Percentiles rank a stretch among this genome's conserved stretches.
Evolutionary conservation across 2,797 vertebrate genomes (phyloP).

Genomic region (Clarias platycephalus): DNA sequence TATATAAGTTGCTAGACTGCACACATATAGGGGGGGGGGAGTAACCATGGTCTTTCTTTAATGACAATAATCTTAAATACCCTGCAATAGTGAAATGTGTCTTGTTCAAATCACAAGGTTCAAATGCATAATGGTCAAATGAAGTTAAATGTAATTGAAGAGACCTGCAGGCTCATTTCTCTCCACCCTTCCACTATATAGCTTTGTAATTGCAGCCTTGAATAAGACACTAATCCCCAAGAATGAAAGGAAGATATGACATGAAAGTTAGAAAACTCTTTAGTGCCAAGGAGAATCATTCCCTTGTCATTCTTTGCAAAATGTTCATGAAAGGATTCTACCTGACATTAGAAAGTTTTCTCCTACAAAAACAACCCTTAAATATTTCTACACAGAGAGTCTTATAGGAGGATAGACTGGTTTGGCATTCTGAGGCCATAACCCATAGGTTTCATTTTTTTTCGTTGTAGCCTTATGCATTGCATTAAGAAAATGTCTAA

Average conservation of each 20-base stretch:
- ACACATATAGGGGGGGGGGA: too few species aligned
- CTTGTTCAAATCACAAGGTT: slow-evolving; percentile 1
- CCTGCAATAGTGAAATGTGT: slow-evolving; percentile 8
- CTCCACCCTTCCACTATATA: slow-evolving; percentile 42
- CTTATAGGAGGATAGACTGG: not conserved
- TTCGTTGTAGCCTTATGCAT: not conserved
- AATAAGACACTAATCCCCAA: slow-evolving; percentile 42
- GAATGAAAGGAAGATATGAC: slow-evolving; percentile 45
- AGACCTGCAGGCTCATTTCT: slow-evolving; percentile 39
- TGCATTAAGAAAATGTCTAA: not conserved
- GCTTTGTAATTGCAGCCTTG: slow-evolving; percentile 44
- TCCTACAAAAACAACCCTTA: slow-evolving; percentile 3
- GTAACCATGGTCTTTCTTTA: not conserved
- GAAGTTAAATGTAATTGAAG: slow-evolving; percentile 27
- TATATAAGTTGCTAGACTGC: not conserved
- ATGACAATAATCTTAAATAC: slow-evolving; percentile 1
- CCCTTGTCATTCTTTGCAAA: slow-evolving; percentile 21
- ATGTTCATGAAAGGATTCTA: slow-evolving; percentile 22
- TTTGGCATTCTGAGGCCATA: not conserved
- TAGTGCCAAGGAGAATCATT: slow-evolving; percentile 35
- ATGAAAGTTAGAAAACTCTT: slow-evolving; percentile 36
- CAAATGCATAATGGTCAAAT: slow-evolving; percentile 9
- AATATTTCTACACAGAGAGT: slow-evolving; percentile 19
- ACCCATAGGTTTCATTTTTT: not conserved
- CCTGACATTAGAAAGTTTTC: slow-evolving; percentile 9